phyloP scores from a whole-genome alignment of 2,113 vertebrate genomes.

The Dissostichus mawsoni region DNA sequence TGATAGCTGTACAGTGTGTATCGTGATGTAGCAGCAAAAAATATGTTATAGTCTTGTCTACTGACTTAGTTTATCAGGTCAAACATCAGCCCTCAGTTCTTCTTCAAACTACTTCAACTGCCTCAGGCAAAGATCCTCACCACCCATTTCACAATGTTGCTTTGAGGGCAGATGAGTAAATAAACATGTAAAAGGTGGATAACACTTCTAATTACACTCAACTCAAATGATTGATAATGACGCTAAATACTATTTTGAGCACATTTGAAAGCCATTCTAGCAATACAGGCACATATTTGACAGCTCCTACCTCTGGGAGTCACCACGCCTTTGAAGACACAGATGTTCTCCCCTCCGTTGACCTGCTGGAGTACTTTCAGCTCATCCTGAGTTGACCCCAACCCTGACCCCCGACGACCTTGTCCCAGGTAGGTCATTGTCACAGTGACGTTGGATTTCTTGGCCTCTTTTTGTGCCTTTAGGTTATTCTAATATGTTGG shows the following conservation, averaged over 20 bases:
- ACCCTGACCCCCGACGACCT: constrained; percentile 48
- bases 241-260: background rate
- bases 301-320: constrained; percentile 80
- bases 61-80: constrained; percentile 15
- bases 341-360: constrained; percentile 85
- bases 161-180: constrained; percentile 35
- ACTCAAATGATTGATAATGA: background rate
- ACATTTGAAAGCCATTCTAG: background rate
- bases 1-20: constrained; percentile 17
- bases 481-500: constrained; percentile 62
- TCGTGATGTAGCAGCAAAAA: constrained; percentile 18
- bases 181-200: constrained; percentile 9
- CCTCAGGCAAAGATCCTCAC: constrained; percentile 2
- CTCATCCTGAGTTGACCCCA: constrained; percentile 73
- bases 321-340: constrained; percentile 84
- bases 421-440: constrained; percentile 84
- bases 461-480: constrained; percentile 66
- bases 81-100: constrained; percentile 16
- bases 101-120: constrained; percentile 1
- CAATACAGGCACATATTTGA: background rate
- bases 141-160: constrained; percentile 3
- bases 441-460: constrained; percentile 82
- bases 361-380: constrained; percentile 86
- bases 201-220: background rate
- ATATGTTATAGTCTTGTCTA: constrained; percentile 42